Base-by-base conservation (phyloP, 2,888 invertebrate species). In the Oxyscelio sp. region DNA sequence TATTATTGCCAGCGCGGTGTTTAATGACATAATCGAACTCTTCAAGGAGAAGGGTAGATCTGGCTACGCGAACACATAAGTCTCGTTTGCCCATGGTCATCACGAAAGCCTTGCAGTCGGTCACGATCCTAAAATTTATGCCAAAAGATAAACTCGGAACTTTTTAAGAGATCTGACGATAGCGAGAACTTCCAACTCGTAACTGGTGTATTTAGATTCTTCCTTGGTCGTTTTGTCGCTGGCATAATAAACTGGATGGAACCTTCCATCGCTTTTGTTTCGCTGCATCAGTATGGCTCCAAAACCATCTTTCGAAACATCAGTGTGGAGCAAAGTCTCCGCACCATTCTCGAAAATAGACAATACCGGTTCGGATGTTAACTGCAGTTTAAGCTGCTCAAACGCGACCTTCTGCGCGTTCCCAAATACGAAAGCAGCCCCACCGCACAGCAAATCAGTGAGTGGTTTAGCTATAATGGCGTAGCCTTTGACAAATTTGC, bases 71-170 rank as follows among this genome's bases (percentile, higher is more conserved):
- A 4, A 6, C 45, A 15, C 63, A 17, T 24, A 63, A 2, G n/a
- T 43, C 24, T 13, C 13, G 40, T n/a, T 63, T 63, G 5, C 8
- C 17, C 45, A 63, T 43, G 2, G 63, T 63, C n/a, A 13, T 9
- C 0, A 27, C 17, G 21, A 45, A 63, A 11, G 40, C 63, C 17
- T 43, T 40, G 21, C 45, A 63, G 17, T 63, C 63, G 27, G 63
- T 63, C 4, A 63, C 24, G 15, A 43, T 63, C 13, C 19, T 43
- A 21, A 63, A 63, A 54, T 22, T 24, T 9, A 27, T 27, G 27
- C 27, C 54, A 54, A 9, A 4, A 54, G 31, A 27, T 54, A 54
- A 0, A 54, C 15, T 27, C 54, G 11, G 27, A 54, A 54, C 24
- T 54, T 54, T 24, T 27, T 24, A 22, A 54, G 24, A 15, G 54